Evolutionary conservation across 2,113 vertebrate species (phyloP), one percentile per base, ranked within the genome.

Genomic region (Cavia aperea): DNA sequence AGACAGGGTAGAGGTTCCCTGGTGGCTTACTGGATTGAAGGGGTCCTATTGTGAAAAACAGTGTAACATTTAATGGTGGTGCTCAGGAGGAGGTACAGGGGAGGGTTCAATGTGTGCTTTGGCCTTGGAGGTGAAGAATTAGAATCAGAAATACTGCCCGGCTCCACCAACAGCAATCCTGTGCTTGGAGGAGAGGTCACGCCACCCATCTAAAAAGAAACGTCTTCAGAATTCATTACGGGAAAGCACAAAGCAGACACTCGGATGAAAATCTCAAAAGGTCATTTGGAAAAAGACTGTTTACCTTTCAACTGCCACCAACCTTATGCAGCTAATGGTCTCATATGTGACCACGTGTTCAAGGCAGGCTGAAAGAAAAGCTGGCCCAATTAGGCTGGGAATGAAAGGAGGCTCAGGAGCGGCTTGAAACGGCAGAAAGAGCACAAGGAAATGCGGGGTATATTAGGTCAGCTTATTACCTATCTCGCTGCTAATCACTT

Each of bases 261-360:
- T 95, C 94, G 87, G 95, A 96, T 26, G 93, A 95, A 87, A 96
- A 94, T 95, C 90, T 96, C 91, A 68, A 97, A 96, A 97, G 96
- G 95, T 96, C 96, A 95, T 23, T 73, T 87, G 77, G 89, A 66
- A 77, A 95, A 94, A 93, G 83, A 88, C 93, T 86, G 83, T 88
- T 95, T 96, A 95, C 94, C 89, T 95, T 94, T 81, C 14, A 0
- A 75, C 21, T 51, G 89, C 14, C 15, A 90, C 89, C 0, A 11
- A 91, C 93, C 86, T 93, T 94, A 62, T 75, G 75, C n/a, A 5
- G 89, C 95, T 93, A 96, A 96, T 95, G 94, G 94, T 90, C 92
- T 96, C 77, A 54, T 83, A 58, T 0, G 16, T 78, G 93, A 89
- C 83, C 66, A 33, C 68, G 13, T 7, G 77, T 83, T 91, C 54